Percentiles rank a stretch among this genome's conserved stretches.
Evolutionary conservation across 2,888 invertebrate species (phyloP).

Genomic region (Galerucella nymphaeae): DNA sequence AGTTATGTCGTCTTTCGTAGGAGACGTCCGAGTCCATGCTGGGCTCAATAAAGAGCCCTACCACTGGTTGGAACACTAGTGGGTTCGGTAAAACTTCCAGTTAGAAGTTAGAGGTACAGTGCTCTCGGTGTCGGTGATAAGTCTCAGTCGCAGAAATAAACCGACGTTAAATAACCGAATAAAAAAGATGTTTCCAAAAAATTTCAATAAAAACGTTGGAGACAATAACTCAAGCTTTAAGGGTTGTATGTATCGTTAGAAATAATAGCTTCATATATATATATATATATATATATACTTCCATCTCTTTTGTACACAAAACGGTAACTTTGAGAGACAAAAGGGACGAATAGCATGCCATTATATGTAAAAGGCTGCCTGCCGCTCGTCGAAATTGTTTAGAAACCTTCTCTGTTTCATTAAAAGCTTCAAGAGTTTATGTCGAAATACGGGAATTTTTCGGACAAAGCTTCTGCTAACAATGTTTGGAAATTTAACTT

Average conservation of each 20-base stretch:
- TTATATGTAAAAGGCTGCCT: conserved; percentile 27
- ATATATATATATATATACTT: too few relatives aligned
- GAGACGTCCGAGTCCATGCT: too few relatives aligned
- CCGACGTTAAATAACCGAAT: too few relatives aligned
- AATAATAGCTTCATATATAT: conserved; percentile 7
- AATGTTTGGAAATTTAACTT: conserved; percentile 20
- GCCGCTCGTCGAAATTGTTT: conserved; percentile 34
- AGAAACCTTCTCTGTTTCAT: conserved; percentile 20
- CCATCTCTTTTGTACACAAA: conserved; percentile 28
- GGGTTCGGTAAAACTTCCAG: too few relatives aligned
- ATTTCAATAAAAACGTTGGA: not conserved
- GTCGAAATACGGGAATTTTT: conserved; percentile 33
- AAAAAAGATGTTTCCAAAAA: not conserved
- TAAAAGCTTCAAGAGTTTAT: conserved; percentile 32
- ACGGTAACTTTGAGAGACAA: conserved; percentile 19
- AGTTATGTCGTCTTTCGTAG: too few relatives aligned
- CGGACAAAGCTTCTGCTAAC: conserved; percentile 31
- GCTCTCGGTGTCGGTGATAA: too few relatives aligned
- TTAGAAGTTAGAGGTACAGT: too few relatives aligned
- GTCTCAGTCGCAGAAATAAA: too few relatives aligned
- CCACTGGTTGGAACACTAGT: too few relatives aligned
- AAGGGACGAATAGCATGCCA: conserved; percentile 23
- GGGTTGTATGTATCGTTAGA: not conserved
- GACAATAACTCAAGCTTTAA: not conserved
- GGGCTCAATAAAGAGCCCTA: too few relatives aligned